Base-by-base conservation (phyloP, 2,888 invertebrate genomes). In the Philonicus albiceps region DNA sequence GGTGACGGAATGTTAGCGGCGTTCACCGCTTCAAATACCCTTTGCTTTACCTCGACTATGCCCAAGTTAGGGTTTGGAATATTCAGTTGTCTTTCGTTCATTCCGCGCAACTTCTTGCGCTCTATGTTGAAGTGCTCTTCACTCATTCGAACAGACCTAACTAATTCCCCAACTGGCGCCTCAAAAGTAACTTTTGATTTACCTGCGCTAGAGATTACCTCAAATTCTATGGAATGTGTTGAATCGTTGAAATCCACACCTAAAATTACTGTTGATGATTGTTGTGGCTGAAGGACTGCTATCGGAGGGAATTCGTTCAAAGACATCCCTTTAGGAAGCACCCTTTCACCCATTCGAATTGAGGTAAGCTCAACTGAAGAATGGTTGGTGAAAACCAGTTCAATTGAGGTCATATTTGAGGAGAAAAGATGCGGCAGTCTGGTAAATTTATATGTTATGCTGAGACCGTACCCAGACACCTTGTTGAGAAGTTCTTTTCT, bases 221-320 rank as follows among this genome's bases (percentile, higher is more conserved):
- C 96, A 91, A 98, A 96, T 88, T 95, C 95, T 0, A 97, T 95
- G 0, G 97, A 95, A 91, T 98, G 97, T 84, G 96, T 97, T 22
- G 97, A 96, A 92, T 98, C 98, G 87, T 97, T 97, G 92, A 98
- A 98, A 93, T 98, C 97, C 4, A 98, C 94, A 19, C 98, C 98
- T 88, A 98, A 91, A 0, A 96, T 94, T 4, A 94, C 95, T 27
- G 94, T 93, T 43, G 94, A 93, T n/a, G 94, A 93, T 34, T 94
- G 94, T 80, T 95, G 95, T 0, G 95, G 93, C 7, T 94, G 93
- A 34, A 98, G 92, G 4, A 91, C 90, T 40, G 94, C 91, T 80
- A 98, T 94, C 11, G 94, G 94, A 7, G 95, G 94, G 91, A 97
- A 97, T 88, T 96, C 96, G 89, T 96, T 95, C 85, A 97, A 92